These are phyloP conservation scores for Encarsia formosa DNA, from an alignment of 2,888 invertebrate genomes.

Conservation along the genomic window DNA sequence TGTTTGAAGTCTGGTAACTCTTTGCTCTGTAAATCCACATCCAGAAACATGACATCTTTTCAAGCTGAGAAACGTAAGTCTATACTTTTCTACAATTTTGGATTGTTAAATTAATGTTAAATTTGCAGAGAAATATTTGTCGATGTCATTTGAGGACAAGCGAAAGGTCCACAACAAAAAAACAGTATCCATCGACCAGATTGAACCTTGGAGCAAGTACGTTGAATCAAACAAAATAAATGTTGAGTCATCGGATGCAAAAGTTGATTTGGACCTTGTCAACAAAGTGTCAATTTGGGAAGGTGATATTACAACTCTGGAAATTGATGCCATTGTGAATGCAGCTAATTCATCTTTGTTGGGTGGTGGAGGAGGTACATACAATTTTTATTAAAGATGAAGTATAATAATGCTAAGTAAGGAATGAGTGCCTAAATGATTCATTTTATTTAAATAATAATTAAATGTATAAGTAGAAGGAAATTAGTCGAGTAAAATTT, in stretches of 20 bases:
- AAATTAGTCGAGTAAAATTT: too few species aligned
- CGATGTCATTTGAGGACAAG: conserved; percentile 56
- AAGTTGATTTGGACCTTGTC: conserved; percentile 45
- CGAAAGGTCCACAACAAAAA: conserved; percentile 53
- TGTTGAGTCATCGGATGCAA: conserved; percentile 36
- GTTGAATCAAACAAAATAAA: conserved; percentile 47
- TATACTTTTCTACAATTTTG: neutral
- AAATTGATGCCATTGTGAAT: conserved; percentile 86
- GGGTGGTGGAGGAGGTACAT: conserved; percentile 76
- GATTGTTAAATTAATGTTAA: neutral
- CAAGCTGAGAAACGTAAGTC: conserved; percentile 22
- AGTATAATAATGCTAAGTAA: too few species aligned
- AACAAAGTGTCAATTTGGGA: conserved; percentile 65
- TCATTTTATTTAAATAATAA: too few species aligned
- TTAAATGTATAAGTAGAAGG: too few species aligned
- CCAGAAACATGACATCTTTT: conserved; percentile 8
- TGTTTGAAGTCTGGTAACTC: neutral
- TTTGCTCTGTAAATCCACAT: neutral
- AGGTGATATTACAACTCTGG: conserved; percentile 80
- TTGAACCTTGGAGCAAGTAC: conserved; percentile 60
- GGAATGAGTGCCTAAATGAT: too few species aligned
- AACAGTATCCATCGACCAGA: conserved; percentile 49
- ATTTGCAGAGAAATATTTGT: conserved; percentile 51
- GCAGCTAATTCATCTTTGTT: conserved; percentile 74
- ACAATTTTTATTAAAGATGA: too few species aligned